phyloP scores from a whole-genome alignment of 2,888 invertebrate species.

The Pristionchus japonicus region DNA sequence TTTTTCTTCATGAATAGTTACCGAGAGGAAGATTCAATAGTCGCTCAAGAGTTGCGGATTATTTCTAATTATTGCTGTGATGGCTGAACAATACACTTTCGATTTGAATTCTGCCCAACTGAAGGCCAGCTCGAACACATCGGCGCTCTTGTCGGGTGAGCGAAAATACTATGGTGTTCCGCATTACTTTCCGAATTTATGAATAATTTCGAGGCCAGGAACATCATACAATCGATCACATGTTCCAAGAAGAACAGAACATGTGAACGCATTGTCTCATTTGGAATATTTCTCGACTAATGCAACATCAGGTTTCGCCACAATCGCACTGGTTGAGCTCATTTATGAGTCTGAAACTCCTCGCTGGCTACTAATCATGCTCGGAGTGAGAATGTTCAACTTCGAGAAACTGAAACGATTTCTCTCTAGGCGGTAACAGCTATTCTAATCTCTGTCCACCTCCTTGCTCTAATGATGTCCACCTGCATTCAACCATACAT shows the following conservation, averaged over 20 bases:
- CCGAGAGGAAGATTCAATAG: too few species aligned
- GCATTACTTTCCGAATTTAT: background rate
- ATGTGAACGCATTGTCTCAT: too few species aligned
- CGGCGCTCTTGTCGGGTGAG: constrained; percentile 82
- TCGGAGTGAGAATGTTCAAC: constrained; percentile 81
- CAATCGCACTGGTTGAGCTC: constrained; percentile 88
- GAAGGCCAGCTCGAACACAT: constrained; percentile 93
- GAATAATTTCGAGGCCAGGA: background rate
- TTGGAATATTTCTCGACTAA: background rate
- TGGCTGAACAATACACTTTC: constrained; percentile 73
- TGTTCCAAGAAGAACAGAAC: too few species aligned
- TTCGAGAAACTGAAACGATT: too few species aligned
- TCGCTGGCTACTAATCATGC: constrained; percentile 83
- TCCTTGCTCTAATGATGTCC: constrained; percentile 95
- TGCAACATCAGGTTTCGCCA: constrained; percentile 63
- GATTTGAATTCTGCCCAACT: constrained; percentile 93
- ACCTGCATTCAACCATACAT: constrained; percentile 94
- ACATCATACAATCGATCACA: too few species aligned
- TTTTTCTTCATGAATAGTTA: too few species aligned
- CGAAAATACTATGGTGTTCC: too few species aligned
- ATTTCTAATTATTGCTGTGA: too few species aligned
- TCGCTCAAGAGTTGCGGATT: too few species aligned
- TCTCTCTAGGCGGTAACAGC: constrained; percentile 81
- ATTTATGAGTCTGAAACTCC: constrained; percentile 86
- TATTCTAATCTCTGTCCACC: constrained; percentile 91